Conservation (phyloP, 2,797 vertebrate genomes). For the Cossypha niveicapilla region DNA sequence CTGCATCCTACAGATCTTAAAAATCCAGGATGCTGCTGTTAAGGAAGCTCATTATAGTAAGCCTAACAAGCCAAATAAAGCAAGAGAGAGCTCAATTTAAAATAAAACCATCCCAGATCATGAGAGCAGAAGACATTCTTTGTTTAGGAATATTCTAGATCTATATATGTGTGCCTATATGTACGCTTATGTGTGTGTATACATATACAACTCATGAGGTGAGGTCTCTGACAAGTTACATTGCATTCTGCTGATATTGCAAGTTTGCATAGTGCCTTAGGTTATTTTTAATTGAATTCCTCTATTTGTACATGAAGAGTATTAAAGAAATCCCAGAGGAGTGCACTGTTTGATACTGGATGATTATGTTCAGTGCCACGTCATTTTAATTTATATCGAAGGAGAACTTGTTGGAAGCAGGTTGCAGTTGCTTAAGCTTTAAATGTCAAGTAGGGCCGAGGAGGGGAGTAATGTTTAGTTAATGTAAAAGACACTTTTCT, state of each 20-base stretch:
- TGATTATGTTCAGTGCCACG: neutral
- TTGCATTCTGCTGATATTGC: neutral
- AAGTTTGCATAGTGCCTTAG: neutral
- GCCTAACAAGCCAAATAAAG: neutral
- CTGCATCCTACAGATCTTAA: neutral
- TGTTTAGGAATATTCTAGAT: neutral
- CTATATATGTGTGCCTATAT: neutral
- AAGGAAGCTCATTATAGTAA: neutral
- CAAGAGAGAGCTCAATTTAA: neutral
- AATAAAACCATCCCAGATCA: neutral
- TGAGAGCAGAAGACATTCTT: neutral
- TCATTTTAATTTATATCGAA: conserved; percentile 47
- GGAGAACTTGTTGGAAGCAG: conserved; percentile 42
- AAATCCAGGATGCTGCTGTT: neutral
- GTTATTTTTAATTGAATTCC: neutral
- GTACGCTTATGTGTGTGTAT: too few relatives aligned
- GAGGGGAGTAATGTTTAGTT: neutral
- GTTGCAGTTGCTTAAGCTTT: conserved; percentile 57
- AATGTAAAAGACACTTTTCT: conserved; percentile 48
- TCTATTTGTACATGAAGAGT: neutral
- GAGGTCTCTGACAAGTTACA: neutral
- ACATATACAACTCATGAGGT: neutral
- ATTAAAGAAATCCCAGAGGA: neutral
- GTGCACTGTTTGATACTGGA: neutral
- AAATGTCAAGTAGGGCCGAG: conserved; percentile 53